These are phyloP conservation scores for Apodemia zela DNA, from an alignment of 2,888 invertebrate species.

Conservation along the genomic window DNA sequence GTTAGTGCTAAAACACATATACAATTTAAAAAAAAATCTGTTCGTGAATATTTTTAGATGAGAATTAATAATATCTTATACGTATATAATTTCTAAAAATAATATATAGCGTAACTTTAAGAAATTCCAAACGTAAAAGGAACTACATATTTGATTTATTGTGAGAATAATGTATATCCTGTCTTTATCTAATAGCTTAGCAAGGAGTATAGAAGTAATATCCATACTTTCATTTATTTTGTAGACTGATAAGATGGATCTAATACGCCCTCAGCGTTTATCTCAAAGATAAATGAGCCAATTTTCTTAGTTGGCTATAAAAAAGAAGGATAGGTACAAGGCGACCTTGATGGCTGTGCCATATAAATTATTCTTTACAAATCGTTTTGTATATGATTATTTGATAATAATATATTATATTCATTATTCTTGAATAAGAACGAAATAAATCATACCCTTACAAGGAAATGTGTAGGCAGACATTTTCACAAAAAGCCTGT, in stretches of 20 bases:
- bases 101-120: too few species aligned
- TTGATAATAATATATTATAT: too few species aligned
- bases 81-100: too few species aligned
- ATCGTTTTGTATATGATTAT: neutral
- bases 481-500: neutral
- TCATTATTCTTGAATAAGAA: too few species aligned
- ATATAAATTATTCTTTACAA: constrained; percentile 18
- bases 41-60: too few species aligned
- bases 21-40: too few species aligned
- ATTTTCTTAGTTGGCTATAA: constrained; percentile 80
- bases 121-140: neutral
- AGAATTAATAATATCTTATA: too few species aligned
- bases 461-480: neutral
- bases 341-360: constrained; percentile 51
- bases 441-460: too few species aligned
- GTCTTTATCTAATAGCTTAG: constrained; percentile 18
- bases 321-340: constrained; percentile 64
- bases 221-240: constrained; percentile 67
- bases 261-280: constrained; percentile 77
- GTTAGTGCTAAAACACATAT: too few species aligned
- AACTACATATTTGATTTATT: neutral
- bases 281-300: constrained; percentile 80
- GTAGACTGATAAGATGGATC: constrained; percentile 73
- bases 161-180: neutral
- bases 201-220: constrained; percentile 38